phyloP scores from a whole-genome alignment of 2,888 invertebrate species.

The Bibio marci region DNA sequence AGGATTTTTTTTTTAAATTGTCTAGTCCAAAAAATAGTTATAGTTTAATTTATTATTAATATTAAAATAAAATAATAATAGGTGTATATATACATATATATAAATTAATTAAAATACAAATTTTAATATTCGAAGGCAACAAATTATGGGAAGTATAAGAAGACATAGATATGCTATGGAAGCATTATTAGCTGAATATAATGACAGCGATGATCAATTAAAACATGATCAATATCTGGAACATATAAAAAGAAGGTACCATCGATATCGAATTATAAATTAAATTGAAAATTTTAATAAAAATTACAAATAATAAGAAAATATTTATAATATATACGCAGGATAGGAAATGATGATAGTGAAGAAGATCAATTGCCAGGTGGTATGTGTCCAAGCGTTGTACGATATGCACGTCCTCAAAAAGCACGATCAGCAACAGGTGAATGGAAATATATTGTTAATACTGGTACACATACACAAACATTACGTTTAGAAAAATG shows the following conservation, averaged over 20 bases:
- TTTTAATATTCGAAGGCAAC: too few relatives aligned
- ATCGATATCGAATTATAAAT: too few relatives aligned
- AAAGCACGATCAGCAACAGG: conserved; percentile 64
- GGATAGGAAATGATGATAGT: conserved; percentile 43
- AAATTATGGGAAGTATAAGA: conserved; percentile 48
- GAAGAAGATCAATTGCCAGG: conserved; percentile 43
- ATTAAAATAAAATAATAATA: too few relatives aligned
- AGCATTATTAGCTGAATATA: conserved; percentile 52
- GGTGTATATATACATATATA: too few relatives aligned
- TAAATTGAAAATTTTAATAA: too few relatives aligned
- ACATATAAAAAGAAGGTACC: conserved; percentile 20
- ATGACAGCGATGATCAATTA: conserved; percentile 34
- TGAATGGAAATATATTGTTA: conserved; percentile 73
- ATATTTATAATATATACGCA: conserved; percentile 20
- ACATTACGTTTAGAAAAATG: conserved; percentile 68
- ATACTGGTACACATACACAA: conserved; percentile 70
- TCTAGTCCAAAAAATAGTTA: too few relatives aligned
- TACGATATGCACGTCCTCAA: conserved; percentile 64
- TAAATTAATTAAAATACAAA: too few relatives aligned
- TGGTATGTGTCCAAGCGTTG: conserved; percentile 61
- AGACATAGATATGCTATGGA: conserved; percentile 50
- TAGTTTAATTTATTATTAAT: too few relatives aligned
- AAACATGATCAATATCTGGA: conserved; percentile 24
- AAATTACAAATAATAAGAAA: background rate
- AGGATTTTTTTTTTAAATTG: too few relatives aligned